Evolutionary conservation across 2,113 vertebrate species (phyloP), one percentile per base, ranked within the genome.

Genomic region (Cyprinodon brontotheroides): DNA sequence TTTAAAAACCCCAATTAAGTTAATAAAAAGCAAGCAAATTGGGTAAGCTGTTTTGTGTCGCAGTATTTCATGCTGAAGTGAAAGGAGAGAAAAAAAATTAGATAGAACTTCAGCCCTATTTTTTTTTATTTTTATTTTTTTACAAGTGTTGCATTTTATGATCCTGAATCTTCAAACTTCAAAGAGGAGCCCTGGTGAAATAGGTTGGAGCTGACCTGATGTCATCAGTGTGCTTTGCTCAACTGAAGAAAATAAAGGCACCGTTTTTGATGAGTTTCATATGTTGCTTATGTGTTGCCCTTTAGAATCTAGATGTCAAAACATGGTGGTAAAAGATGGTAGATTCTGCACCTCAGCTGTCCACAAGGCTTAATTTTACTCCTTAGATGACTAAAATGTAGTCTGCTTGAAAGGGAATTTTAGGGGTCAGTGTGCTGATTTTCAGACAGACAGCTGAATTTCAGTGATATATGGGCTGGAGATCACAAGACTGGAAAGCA

Each of bases 401-500:
- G 43, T 15, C 59, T n/a, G 40, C n/a, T 70, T 72, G 41, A 5
- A 59, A 40, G 29, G 29, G 11, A 39, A 50, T 45, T 13, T 29
- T 41, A 43, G 22, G 41, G 73, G 72, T 79, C 41, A 74, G 48
- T 37, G 9, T 77, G 36, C n/a, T 11, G 45, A 15, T 36, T 64
- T 40, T 3, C 2, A 61, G 47, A 37, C 84, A 57, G 37, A 59
- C 57, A 47, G 43, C 70, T 7, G 39, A 57, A 50, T 83, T 62
- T 53, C 70, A 60, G 59, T 75, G 68, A 39, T 47, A 81, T 37
- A 64, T 75, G 66, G 68, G 47, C 70, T 66, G 63, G 43, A 80
- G 82, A 81, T 77, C 70, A 85, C 50, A 60, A 45, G 69, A 71
- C 69, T 20, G 53, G 41, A 78, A 85, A 86, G 69, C 69, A 41